Conservation (phyloP, 2,113 vertebrate species). For the Gadus chalcogrammus region DNA sequence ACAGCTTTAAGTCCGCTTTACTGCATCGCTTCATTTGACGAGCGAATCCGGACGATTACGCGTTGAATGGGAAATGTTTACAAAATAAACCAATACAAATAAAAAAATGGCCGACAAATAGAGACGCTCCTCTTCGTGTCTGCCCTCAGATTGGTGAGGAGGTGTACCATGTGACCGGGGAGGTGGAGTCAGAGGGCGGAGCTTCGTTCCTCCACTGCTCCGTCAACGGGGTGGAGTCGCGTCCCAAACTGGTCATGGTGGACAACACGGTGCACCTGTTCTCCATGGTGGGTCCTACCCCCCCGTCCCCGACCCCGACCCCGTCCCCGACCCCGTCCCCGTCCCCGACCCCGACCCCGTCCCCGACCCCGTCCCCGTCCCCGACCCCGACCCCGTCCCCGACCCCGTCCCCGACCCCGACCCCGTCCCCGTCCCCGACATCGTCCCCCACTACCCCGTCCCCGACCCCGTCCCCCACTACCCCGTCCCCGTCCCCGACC, state of each 20-base stretch:
- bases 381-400: no score
- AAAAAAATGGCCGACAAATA: neutral
- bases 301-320: neutral
- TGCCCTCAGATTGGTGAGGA: slow-evolving; percentile 75
- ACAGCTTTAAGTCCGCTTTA: no score
- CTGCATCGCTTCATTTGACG: no score
- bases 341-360: no score
- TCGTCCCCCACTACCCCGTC: no score
- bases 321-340: neutral
- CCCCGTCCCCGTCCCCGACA: neutral
- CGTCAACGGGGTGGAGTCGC: slow-evolving; percentile 78
- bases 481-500: neutral
- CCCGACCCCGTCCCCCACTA: neutral
- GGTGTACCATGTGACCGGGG: slow-evolving; percentile 77
- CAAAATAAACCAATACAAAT: no score
- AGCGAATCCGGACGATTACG: neutral
- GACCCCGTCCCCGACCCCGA: neutral
- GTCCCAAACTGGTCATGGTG: slow-evolving; percentile 83
- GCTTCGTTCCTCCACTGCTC: slow-evolving; percentile 80
- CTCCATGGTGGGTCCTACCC: slow-evolving; percentile 75
- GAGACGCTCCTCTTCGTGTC: neutral
- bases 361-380: neutral
- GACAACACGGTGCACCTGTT: slow-evolving; percentile 86
- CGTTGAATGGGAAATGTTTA: neutral
- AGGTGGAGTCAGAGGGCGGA: slow-evolving; percentile 71